Evolutionary conservation across 2,888 invertebrate genomes (phyloP).

Genomic region (Galeopsomyia nigrocyanea): DNA sequence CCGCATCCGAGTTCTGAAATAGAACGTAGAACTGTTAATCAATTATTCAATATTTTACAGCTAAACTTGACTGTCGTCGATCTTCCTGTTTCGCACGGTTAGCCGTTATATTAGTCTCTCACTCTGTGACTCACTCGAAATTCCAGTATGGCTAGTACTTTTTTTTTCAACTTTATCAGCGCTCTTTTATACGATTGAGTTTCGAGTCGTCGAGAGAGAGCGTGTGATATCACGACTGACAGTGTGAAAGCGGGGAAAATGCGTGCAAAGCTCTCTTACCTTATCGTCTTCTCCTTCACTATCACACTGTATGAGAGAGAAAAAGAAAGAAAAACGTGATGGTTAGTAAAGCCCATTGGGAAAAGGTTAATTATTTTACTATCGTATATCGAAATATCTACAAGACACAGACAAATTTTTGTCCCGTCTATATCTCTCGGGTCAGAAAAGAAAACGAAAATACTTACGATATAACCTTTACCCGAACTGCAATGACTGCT

Average conservation of each 20-base stretch:
- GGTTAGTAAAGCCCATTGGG: slow-evolving; percentile 13
- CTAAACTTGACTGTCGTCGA: too few species aligned
- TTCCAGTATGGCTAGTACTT: not conserved
- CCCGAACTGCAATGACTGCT: slow-evolving; percentile 94
- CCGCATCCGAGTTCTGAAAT: slow-evolving; percentile 80
- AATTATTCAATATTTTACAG: not conserved
- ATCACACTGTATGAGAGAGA: slow-evolving; percentile 87
- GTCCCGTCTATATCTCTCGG: slow-evolving; percentile 23
- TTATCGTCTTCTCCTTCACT: slow-evolving; percentile 93
- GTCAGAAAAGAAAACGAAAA: slow-evolving; percentile 50
- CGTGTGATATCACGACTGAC: not conserved
- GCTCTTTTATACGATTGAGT: too few species aligned
- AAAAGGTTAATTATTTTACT: not conserved
- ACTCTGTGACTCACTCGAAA: not conserved
- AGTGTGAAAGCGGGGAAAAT: not conserved
- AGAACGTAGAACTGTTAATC: slow-evolving; percentile 11
- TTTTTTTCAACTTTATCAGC: not conserved
- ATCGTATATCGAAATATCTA: not conserved
- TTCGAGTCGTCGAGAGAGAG: too few species aligned
- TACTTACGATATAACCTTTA: slow-evolving; percentile 96
- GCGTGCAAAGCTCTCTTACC: slow-evolving; percentile 72
- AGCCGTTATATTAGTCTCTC: too few species aligned
- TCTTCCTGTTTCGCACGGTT: not conserved
- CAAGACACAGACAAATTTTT: not conserved
- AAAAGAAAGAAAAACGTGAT: slow-evolving; percentile 58